Evolutionary conservation across 2,113 vertebrate species (phyloP), one percentile per base, ranked within the genome.

Genomic region (Nycticorax nycticorax): DNA sequence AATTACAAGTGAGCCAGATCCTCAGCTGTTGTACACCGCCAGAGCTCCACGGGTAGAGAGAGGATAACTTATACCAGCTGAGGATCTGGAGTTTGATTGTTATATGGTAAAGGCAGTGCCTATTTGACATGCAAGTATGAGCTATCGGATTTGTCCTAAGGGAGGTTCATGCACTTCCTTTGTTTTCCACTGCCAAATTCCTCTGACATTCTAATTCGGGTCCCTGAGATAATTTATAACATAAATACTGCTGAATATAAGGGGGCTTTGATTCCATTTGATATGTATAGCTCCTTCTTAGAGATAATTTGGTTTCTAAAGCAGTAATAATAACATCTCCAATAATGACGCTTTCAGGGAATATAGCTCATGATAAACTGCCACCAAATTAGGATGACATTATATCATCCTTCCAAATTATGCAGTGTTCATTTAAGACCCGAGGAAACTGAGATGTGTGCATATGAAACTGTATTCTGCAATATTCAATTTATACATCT

Each of bases 251-350:
- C 27, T 79, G 62, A 93, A 95, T 86, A 85, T 83, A 89, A 93
- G 52, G 43, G 41, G 10, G 3, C 8, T 71, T 81, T 93, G 47
- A 64, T 86, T 88, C 59, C 9, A n/a, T 85, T 93, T 89, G n/a
- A 82, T 85, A 88, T 55, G 8, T 64, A 66, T 64, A 80, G 14
- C 35, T 81, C 41, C 33, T 77, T 79, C 62, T 91, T 67, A 64
- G 43, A 88, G 78, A 92, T 90, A 85, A 92, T 95, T 95, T 94
- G 55, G 94, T 97, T 93, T 83, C 89, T 77, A 78, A 78, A 78
- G 22, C 14, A 66, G 39, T 56, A 92, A 66, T 88, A 88, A 86
- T 75, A 87, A 33, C 35, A 80, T 95, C 20, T 92, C 26, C 15
- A 86, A 23, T 93, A 96, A 91, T 62, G 17, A 79, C 45, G 33